A percentile compares a stretch with the other conserved stretches of the same genome.
These are phyloP conservation scores for Sminthurinus signatus DNA, from an alignment of 1,140 invertebrate genomes.

Conservation along the genomic window DNA sequence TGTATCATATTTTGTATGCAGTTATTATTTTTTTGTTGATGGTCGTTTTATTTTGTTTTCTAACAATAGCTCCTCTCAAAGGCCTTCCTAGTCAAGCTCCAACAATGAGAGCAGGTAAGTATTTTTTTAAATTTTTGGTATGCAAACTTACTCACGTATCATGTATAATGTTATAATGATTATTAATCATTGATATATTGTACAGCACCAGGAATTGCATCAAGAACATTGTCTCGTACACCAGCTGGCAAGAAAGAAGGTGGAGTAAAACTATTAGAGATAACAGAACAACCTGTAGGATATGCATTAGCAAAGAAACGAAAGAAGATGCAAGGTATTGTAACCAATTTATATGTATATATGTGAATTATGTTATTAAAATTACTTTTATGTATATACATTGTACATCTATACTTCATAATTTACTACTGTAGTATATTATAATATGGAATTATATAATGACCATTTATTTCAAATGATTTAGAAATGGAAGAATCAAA, in stretches of 20 bases:
- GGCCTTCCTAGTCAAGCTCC: conserved; percentile 77
- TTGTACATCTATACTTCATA: too few relatives aligned
- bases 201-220: conserved; percentile 41
- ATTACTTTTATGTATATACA: conserved; percentile 18
- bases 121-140: conserved; percentile 51
- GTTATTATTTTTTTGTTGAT: conserved; percentile 19
- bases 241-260: conserved; percentile 68
- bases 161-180: conserved; percentile 45
- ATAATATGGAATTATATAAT: too few relatives aligned
- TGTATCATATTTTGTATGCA: not conserved
- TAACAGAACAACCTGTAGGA: conserved; percentile 78
- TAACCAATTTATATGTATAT: conserved; percentile 29
- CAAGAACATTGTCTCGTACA: conserved; percentile 46
- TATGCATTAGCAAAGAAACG: conserved; percentile 57
- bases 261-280: conserved; percentile 87
- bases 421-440: too few relatives aligned
- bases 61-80: conserved; percentile 72
- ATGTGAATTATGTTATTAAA: not conserved
- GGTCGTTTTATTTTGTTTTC: too few relatives aligned
- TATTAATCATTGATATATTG: not conserved
- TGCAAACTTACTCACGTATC: conserved; percentile 54
- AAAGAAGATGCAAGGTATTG: conserved; percentile 55
- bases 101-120: too few relatives aligned
- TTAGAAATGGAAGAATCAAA: conserved; percentile 69
- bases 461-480: too few relatives aligned